phyloP scores from a whole-genome alignment of 2,797 vertebrate genomes.

The Acrocephalus scirpaceus region DNA sequence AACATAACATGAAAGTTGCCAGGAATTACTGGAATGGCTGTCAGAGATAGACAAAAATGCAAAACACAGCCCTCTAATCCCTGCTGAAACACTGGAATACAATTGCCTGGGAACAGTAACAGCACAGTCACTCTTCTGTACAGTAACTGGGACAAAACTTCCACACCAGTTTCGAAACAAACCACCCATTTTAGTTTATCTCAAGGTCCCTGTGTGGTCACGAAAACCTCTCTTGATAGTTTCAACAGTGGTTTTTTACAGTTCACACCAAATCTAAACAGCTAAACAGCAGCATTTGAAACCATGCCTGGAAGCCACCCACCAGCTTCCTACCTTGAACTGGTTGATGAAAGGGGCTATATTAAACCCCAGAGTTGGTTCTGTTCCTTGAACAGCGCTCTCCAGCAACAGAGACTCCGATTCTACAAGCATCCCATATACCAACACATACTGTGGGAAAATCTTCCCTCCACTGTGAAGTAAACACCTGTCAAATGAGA shows the following conservation, averaged over 20 bases:
- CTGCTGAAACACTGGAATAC: background rate
- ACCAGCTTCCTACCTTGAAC: conserved; percentile 85
- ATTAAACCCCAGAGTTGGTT: conserved; percentile 91
- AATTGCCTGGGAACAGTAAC: background rate
- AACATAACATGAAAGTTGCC: background rate
- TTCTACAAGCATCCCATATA: conserved; percentile 92
- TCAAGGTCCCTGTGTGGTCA: background rate
- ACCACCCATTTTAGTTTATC: background rate
- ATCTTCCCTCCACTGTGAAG: conserved; percentile 91
- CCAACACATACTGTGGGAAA: conserved; percentile 89
- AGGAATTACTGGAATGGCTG: background rate
- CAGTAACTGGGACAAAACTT: background rate
- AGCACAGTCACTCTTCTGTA: background rate
- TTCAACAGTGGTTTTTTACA: background rate
- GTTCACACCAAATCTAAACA: background rate
- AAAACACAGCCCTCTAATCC: background rate
- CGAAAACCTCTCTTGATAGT: background rate
- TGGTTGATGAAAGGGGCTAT: conserved; percentile 98
- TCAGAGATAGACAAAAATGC: background rate
- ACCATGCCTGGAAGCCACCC: background rate
- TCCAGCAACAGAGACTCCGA: conserved; percentile 89
- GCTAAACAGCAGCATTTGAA: background rate
- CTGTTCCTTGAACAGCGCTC: conserved; percentile 91
- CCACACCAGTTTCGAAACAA: background rate
- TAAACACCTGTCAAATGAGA: conserved; percentile 82